A percentile compares a stretch with the other conserved stretches of the same genome.
phyloP scores from a whole-genome alignment of 2,113 vertebrate species.

The Galeopterus variegatus region DNA sequence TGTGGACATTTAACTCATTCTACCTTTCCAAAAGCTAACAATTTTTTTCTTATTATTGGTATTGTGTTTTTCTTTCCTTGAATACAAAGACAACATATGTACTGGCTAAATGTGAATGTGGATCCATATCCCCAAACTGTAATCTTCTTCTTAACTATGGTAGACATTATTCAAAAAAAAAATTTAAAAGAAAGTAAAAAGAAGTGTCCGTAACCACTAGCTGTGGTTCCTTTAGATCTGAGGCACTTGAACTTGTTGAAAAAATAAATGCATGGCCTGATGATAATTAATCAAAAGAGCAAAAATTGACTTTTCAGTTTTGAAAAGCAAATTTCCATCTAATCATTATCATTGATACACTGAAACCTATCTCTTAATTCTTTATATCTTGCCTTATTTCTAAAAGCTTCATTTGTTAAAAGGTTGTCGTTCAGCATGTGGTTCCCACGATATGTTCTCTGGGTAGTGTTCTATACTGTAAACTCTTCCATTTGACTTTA shows the following conservation, averaged over 20 bases:
- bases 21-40: neutral
- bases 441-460: neutral
- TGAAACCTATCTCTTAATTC: neutral
- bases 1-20: too few relatives aligned
- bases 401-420: neutral
- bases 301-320: neutral
- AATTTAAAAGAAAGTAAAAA: neutral
- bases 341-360: neutral
- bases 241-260: neutral
- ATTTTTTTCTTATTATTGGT: neutral
- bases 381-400: neutral
- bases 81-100: neutral
- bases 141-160: neutral
- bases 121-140: fast-evolving
- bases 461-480: neutral
- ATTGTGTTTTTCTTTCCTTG: neutral
- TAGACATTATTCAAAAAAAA: neutral
- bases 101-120: neutral
- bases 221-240: neutral
- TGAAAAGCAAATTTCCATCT: neutral
- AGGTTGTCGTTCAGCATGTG: neutral
- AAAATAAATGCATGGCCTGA: neutral
- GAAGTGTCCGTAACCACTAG: neutral
- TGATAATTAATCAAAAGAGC: neutral
- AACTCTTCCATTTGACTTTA: neutral